phyloP scores from a whole-genome alignment of 2,888 invertebrate species.

The Saturnia japonica region DNA sequence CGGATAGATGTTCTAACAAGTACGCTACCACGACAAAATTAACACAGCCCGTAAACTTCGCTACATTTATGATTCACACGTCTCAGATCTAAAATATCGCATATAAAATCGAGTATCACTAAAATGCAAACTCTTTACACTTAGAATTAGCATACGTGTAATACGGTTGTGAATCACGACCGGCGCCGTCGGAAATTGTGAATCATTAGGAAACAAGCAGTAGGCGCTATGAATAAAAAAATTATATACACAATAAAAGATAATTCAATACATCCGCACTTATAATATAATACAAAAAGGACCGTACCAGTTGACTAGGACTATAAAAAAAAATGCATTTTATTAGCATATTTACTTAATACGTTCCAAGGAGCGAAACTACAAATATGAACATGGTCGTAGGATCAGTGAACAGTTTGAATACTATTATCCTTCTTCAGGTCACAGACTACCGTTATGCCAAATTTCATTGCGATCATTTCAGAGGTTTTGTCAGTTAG shows the following conservation, averaged over 20 bases:
- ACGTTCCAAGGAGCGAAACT: neutral
- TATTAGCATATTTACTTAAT: neutral
- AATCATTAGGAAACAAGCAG: conserved; percentile 37
- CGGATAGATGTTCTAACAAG: neutral
- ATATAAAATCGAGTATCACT: neutral
- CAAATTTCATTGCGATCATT: no score
- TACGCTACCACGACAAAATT: neutral
- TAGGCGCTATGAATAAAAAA: conserved; percentile 27
- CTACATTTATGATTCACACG: neutral
- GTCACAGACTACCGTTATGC: no score
- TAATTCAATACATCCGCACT: conserved; percentile 14
- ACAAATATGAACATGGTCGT: neutral
- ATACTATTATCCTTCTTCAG: no score
- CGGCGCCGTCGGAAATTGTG: conserved; percentile 32
- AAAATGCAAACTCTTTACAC: conserved; percentile 20
- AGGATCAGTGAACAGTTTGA: neutral
- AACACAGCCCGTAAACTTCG: neutral
- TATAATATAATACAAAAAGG: neutral
- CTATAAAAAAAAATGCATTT: neutral
- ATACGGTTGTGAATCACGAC: conserved; percentile 31
- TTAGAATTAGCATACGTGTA: conserved; percentile 32
- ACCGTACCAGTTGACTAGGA: conserved; percentile 1
- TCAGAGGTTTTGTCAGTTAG: no score
- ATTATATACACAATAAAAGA: conserved; percentile 20
- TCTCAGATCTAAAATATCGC: conserved; percentile 8